A percentile compares a stretch with the other conserved stretches of the same genome.
Evolutionary conservation across 2,113 vertebrate species (phyloP).

Genomic region (Procavia capensis): DNA sequence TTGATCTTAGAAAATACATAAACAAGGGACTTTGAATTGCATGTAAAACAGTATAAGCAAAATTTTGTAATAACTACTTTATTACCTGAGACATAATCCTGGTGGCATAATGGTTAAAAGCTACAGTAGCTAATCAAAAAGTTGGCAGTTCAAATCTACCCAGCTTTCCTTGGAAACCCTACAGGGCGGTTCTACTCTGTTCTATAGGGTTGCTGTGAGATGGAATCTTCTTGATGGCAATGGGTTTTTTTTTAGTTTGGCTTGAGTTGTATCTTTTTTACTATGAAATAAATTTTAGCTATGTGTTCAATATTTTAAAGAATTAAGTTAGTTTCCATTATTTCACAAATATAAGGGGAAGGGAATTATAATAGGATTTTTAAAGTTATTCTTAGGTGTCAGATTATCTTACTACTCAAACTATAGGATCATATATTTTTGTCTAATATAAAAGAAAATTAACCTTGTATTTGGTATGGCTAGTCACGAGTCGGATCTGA

Average conservation of each 20-base stretch:
- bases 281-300: neutral
- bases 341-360: neutral
- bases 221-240: too few species aligned
- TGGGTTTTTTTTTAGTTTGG: too few species aligned
- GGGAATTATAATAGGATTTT: neutral
- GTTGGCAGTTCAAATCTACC: too few species aligned
- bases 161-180: too few species aligned
- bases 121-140: too few species aligned
- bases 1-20: neutral
- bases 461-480: neutral
- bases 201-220: too few species aligned
- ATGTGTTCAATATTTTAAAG: neutral
- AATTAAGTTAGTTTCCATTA: neutral
- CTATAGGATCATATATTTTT: neutral
- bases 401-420: neutral
- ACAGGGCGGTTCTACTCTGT: too few species aligned
- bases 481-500: too few species aligned
- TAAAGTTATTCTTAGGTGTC: neutral
- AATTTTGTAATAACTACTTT: neutral
- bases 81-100: neutral
- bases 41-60: neutral
- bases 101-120: too few species aligned
- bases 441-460: neutral
- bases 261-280: neutral
- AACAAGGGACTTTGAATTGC: neutral